Percentiles rank a stretch among this genome's conserved stretches.
Evolutionary conservation across 2,888 invertebrate species (phyloP).

Genomic region (Mimumesa dahlbomi): DNA sequence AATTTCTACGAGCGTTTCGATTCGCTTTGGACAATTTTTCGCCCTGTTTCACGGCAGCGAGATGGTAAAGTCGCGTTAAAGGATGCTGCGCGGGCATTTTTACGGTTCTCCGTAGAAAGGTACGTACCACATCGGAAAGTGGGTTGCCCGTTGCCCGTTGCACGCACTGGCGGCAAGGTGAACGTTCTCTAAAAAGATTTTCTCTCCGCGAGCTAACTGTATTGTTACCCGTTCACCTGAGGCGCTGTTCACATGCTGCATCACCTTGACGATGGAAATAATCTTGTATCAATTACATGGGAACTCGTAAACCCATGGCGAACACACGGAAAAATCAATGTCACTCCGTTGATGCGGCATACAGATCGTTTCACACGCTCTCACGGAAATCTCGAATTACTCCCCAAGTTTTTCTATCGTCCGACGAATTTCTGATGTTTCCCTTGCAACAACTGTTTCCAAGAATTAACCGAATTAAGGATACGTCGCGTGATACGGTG

Average conservation of each 20-base stretch:
- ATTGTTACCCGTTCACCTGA: conserved; percentile 63
- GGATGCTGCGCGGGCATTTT: conserved; percentile 50
- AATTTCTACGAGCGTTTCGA: too few species aligned
- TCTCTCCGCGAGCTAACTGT: conserved; percentile 75
- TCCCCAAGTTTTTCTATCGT: too few species aligned
- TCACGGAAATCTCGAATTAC: too few species aligned
- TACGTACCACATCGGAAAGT: conserved; percentile 70
- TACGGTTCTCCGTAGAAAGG: conserved; percentile 50
- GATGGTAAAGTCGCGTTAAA: too few species aligned
- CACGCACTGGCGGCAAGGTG: conserved; percentile 70
- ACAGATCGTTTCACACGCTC: too few species aligned
- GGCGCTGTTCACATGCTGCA: conserved; percentile 35
- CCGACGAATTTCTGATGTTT: too few species aligned
- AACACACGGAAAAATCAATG: too few species aligned
- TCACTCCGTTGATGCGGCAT: too few species aligned
- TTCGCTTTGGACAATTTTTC: background rate
- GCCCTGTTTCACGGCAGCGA: too few species aligned
- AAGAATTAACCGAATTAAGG: too few species aligned
- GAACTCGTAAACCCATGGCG: conserved; percentile 15
- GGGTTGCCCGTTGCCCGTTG: conserved; percentile 76
- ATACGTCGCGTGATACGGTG: too few species aligned
- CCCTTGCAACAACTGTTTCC: too few species aligned
- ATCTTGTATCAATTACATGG: conserved; percentile 37
- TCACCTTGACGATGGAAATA: conserved; percentile 31
- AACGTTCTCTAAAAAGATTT: conserved; percentile 77